A percentile compares a stretch with the other conserved stretches of the same genome.
These are phyloP conservation scores for Autographa pulchrina DNA, from an alignment of 2,888 invertebrate species.

Conservation along the genomic window DNA sequence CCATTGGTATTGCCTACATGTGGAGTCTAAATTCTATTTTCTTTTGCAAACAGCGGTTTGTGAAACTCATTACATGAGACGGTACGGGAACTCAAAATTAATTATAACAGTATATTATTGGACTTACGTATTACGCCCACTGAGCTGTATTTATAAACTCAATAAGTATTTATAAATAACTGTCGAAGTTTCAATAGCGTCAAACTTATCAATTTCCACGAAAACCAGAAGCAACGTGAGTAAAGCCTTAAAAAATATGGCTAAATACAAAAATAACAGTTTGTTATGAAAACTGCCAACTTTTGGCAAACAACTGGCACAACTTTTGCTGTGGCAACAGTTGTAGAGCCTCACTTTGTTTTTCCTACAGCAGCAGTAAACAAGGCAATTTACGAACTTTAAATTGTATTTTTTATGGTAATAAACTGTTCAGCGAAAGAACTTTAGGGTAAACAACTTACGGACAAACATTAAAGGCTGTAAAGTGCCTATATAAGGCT, in stretches of 20 bases:
- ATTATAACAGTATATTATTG: too few relatives aligned
- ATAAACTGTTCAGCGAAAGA: slow-evolving; percentile 19
- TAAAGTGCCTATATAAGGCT: neutral
- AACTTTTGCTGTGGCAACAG: slow-evolving; percentile 29
- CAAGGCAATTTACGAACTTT: slow-evolving; percentile 30
- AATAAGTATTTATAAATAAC: too few relatives aligned
- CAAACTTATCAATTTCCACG: neutral
- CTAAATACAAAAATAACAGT: slow-evolving; percentile 21
- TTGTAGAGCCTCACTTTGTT: slow-evolving; percentile 15
- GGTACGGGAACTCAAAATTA: too few relatives aligned
- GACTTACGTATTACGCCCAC: too few relatives aligned
- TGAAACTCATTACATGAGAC: too few relatives aligned
- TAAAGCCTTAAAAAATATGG: neutral
- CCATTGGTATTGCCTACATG: too few relatives aligned
- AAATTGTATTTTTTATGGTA: slow-evolving; percentile 24
- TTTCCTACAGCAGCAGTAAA: slow-evolving; percentile 19
- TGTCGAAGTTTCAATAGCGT: too few relatives aligned
- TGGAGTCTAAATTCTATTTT: too few relatives aligned
- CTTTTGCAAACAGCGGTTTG: too few relatives aligned
- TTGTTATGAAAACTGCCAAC: slow-evolving; percentile 27
- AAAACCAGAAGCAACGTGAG: neutral
- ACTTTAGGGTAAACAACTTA: slow-evolving; percentile 14
- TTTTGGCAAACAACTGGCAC: slow-evolving; percentile 19
- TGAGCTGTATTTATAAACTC: too few relatives aligned
- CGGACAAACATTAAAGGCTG: neutral